Evolutionary conservation across 2,797 vertebrate species (phyloP), one percentile per base, ranked within the genome.

Genomic region (Cirrhinus mrigala): DNA sequence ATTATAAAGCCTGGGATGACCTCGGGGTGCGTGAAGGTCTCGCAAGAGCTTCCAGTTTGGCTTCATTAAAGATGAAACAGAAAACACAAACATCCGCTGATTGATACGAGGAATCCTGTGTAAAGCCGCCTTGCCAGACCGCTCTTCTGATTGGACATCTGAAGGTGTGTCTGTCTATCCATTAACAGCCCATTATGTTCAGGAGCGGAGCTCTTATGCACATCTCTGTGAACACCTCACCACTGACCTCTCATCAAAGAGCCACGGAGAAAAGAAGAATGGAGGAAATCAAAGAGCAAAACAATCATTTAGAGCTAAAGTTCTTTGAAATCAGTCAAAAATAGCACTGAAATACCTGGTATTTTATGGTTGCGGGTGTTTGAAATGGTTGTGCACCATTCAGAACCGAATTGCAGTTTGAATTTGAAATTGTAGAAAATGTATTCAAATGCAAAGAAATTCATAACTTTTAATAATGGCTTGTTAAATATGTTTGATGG

Each of bases 1-100:
- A 85, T 88, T 76, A 80, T 48, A 79, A 22, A 22, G 7, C 62
- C 16, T 6, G 46, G 33, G 75, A 46, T 79, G 87, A 82, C 82
- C 85, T 78, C 82, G 68, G 78, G 64, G 70, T 27, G 27, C 3
- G 14, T 1, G 0, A 29, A 66, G 62, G 76, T 88, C 84, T 73
- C 79, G 48, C 24, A 16, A 85, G 70, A 64, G 33, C 33, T 50
- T 68, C 44, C 14, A 44, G 83, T 84, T 83, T 85, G 27, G 76
- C 86, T 87, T 90, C 84, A 90, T 90, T 85, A 89, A 81, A 79
- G 86, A 64, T 62, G 64, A 83, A 87, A 82, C 69, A 68, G 62
- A 70, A 33, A 85, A 60, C 46, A 52, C 68, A 83, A 86, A 87
- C 62, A 86, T 46, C 16, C 44, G 5, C 69, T 88, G 85, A 88